Conservation (phyloP, 2,888 invertebrate genomes). For the Hirtodrosophila cameraria region DNA sequence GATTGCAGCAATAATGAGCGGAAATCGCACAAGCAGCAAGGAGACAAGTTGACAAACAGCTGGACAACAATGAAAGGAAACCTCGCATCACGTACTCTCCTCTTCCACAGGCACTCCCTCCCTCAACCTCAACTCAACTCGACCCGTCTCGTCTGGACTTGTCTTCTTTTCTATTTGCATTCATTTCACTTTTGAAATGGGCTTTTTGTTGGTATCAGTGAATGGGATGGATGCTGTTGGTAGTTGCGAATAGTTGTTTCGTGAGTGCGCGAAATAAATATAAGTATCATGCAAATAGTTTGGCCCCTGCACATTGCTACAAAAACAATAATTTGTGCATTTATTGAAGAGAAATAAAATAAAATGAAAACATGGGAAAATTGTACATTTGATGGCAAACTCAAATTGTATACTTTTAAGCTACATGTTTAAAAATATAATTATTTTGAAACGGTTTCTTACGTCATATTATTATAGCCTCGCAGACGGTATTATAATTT, state of each 20-base stretch:
- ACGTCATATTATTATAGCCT: no score
- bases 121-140: not conserved
- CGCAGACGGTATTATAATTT: no score
- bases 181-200: constrained; percentile 40
- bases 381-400: no score
- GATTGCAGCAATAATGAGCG: constrained; percentile 76
- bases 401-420: no score
- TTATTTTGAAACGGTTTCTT: no score
- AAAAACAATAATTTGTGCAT: not conserved
- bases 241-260: constrained; percentile 48
- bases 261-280: constrained; percentile 68
- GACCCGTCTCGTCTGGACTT: not conserved
- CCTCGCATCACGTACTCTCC: constrained; percentile 45
- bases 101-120: not conserved
- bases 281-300: constrained; percentile 68
- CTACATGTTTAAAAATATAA: no score
- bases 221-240: constrained; percentile 21
- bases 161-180: constrained; percentile 53
- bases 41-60: constrained; percentile 51
- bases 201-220: constrained; percentile 13
- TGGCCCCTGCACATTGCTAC: constrained; percentile 51
- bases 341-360: no score
- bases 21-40: constrained; percentile 63
- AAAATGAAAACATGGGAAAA: no score
- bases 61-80: constrained; percentile 58